Evolutionary conservation across 2,797 vertebrate genomes (phyloP).

Genomic region (Chelon labrosus): DNA sequence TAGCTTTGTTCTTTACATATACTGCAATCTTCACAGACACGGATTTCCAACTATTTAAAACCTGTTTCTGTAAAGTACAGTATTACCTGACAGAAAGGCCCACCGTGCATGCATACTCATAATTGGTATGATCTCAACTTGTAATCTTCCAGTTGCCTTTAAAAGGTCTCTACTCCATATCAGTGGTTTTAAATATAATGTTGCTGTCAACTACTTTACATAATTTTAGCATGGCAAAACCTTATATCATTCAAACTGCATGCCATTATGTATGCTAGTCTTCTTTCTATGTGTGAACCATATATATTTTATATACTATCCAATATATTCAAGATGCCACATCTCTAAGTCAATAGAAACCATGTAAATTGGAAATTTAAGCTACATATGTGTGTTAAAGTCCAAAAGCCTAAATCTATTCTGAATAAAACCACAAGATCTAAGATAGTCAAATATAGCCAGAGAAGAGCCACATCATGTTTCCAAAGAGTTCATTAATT

Average conservation of each 20-base stretch:
- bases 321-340: neutral
- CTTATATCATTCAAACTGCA: neutral
- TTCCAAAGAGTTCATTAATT: neutral
- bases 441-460: neutral
- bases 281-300: neutral
- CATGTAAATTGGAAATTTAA: neutral
- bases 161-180: neutral
- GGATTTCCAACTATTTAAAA: too few relatives aligned
- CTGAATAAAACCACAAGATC: neutral
- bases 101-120: too few relatives aligned
- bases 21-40: too few relatives aligned
- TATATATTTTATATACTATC: neutral
- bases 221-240: neutral
- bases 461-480: neutral
- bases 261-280: neutral
- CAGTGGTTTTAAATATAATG: neutral
- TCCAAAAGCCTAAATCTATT: neutral
- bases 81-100: too few relatives aligned
- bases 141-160: neutral
- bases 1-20: too few relatives aligned
- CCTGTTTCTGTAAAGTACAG: too few relatives aligned
- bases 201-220: neutral
- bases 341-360: neutral
- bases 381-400: neutral
- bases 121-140: neutral